Evolutionary conservation across 2,113 vertebrate species (phyloP).

Genomic region (Chlorocebus sabaeus): DNA sequence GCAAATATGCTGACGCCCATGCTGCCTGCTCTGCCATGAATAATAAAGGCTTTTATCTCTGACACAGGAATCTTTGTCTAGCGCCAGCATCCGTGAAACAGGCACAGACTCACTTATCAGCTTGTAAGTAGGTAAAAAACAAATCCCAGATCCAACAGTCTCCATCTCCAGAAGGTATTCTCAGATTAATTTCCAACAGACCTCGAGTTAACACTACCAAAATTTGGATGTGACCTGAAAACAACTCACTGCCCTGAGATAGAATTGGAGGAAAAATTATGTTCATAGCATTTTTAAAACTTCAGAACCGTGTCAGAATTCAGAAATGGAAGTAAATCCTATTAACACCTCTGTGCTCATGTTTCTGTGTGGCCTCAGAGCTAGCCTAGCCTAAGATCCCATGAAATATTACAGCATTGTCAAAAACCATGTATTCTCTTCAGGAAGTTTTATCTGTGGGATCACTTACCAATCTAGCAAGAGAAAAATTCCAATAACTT

Average conservation of each 20-base stretch:
- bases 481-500: conserved; percentile 3
- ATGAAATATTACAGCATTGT: not conserved
- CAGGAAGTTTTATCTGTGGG: not conserved
- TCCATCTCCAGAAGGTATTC: not conserved
- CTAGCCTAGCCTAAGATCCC: not conserved
- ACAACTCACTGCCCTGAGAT: not conserved
- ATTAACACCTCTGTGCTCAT: not conserved
- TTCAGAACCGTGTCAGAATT: not conserved
- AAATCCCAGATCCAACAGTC: not conserved
- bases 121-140: not conserved
- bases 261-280: not conserved
- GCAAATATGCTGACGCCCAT: not conserved
- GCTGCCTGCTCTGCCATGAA: not conserved
- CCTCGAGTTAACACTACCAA: not conserved
- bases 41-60: not conserved
- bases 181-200: not conserved
- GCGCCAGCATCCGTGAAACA: not conserved
- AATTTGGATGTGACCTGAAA: not conserved
- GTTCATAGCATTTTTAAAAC: not conserved
- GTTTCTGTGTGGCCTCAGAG: not conserved
- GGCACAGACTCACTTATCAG: not conserved
- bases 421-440: not conserved
- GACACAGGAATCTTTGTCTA: not conserved
- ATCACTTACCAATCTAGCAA: not conserved
- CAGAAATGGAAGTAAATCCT: not conserved